Conservation (phyloP, 2,888 invertebrate genomes). For the Alentia gelatinosa region DNA sequence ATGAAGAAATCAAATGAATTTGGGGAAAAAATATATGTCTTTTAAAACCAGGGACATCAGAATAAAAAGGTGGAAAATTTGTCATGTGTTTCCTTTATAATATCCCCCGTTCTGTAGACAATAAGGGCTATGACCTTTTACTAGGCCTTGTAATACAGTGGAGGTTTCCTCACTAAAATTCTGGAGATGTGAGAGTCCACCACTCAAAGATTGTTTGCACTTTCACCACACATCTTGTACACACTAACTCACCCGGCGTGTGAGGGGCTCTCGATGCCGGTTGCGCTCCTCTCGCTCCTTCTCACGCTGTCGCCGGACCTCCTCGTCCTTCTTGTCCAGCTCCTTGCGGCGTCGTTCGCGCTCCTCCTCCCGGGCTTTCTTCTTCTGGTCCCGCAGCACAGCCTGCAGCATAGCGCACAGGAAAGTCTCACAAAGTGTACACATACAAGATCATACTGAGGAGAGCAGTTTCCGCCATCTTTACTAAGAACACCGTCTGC, state of each 20-base stretch:
- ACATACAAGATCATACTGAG: neutral
- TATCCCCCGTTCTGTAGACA: too few relatives aligned
- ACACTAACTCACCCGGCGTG: neutral
- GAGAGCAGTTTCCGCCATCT: neutral
- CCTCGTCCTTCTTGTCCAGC: conserved; percentile 30
- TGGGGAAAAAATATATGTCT: neutral
- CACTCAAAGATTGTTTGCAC: too few relatives aligned
- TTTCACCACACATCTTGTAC: neutral
- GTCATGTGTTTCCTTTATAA: too few relatives aligned
- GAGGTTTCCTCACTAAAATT: neutral
- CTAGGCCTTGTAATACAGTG: neutral
- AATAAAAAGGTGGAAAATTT: neutral
- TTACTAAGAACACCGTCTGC: neutral
- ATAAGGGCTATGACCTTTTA: neutral
- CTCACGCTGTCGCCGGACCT: conserved; percentile 11
- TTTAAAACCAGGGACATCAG: neutral
- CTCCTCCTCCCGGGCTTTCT: conserved; percentile 10
- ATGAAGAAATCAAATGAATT: neutral
- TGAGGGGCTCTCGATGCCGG: neutral
- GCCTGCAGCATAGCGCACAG: conserved; percentile 18
- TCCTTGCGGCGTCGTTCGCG: conserved; percentile 21
- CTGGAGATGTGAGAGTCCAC: too few relatives aligned
- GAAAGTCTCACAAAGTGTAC: too few relatives aligned
- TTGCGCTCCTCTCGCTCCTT: conserved; percentile 11
- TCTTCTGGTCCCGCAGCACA: conserved; percentile 41